These are phyloP conservation scores for Nannoperca australis DNA, from an alignment of 2,797 vertebrate genomes.

Conservation along the genomic window DNA sequence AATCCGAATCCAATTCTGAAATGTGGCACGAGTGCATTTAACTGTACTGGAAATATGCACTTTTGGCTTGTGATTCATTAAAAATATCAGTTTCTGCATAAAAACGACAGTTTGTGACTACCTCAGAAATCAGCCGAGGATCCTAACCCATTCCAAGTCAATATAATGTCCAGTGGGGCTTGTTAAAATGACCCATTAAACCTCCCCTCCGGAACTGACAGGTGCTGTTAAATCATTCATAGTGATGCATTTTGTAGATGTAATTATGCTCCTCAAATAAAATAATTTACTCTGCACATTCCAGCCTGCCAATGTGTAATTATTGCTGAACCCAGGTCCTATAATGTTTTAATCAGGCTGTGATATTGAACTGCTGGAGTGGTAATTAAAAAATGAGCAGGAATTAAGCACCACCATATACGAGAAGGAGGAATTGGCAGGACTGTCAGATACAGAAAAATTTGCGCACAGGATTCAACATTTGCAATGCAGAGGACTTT, in stretches of 20 bases:
- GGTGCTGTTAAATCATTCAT: conserved; percentile 65
- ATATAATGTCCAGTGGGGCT: conserved; percentile 59
- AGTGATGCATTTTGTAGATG: conserved; percentile 72
- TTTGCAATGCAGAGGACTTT: conserved; percentile 75
- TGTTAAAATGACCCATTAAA: conserved; percentile 69
- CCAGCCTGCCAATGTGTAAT: conserved; percentile 67
- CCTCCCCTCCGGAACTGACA: conserved; percentile 56
- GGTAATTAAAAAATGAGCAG: conserved; percentile 77
- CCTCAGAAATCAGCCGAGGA: conserved; percentile 38
- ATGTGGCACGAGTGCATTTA: background rate
- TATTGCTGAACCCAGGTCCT: conserved; percentile 66
- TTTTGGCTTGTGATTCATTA: background rate
- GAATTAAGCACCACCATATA: conserved; percentile 56
- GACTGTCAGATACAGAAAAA: conserved; percentile 59
- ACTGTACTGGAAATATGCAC: background rate
- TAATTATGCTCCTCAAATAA: conserved; percentile 76
- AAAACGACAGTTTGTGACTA: background rate
- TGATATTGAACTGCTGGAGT: conserved; percentile 72
- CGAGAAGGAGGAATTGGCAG: conserved; percentile 58
- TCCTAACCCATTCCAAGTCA: conserved; percentile 59
- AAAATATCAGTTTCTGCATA: conserved; percentile 18
- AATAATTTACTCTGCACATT: conserved; percentile 75
- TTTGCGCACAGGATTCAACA: conserved; percentile 43
- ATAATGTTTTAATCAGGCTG: conserved; percentile 78
- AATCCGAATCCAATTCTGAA: background rate